Percentiles rank a stretch among this genome's conserved stretches.
Evolutionary conservation across 2,888 invertebrate genomes (phyloP).

Genomic region (Coleophora deauratella): DNA sequence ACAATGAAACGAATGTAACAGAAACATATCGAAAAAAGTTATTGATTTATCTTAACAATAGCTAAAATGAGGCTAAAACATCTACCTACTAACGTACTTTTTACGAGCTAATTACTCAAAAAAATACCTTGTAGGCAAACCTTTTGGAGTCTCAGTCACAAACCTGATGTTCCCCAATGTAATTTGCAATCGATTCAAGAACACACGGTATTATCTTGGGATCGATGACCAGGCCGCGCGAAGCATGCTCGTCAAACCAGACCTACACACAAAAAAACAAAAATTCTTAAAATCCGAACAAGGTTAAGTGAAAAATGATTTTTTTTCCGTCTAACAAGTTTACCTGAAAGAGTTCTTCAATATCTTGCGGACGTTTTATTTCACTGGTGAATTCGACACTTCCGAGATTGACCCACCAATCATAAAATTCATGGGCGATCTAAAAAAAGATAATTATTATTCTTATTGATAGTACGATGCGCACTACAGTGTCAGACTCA

Average conservation of each 20-base stretch:
- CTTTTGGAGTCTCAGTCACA: not conserved
- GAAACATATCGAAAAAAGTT: too few species aligned
- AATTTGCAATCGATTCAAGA: slow-evolving; percentile 45
- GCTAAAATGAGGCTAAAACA: too few species aligned
- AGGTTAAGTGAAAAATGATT: too few species aligned
- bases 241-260: slow-evolving; percentile 66
- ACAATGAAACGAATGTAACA: too few species aligned
- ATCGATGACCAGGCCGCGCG: slow-evolving; percentile 50
- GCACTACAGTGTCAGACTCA: too few species aligned
- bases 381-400: slow-evolving; percentile 61
- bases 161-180: slow-evolving; percentile 41
- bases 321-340: too few species aligned
- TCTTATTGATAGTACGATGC: too few species aligned
- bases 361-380: slow-evolving; percentile 65
- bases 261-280: slow-evolving; percentile 38
- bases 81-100: too few species aligned
- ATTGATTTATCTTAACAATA: too few species aligned
- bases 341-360: slow-evolving; percentile 73
- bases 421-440: slow-evolving; percentile 73
- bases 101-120: too few species aligned
- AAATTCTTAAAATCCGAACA: too few species aligned
- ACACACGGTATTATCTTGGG: slow-evolving; percentile 61
- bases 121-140: too few species aligned
- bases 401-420: slow-evolving; percentile 69
- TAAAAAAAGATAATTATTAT: slow-evolving; percentile 18